These are phyloP conservation scores for Tupaia chinensis DNA, from an alignment of 2,113 vertebrate genomes.

Conservation along the genomic window DNA sequence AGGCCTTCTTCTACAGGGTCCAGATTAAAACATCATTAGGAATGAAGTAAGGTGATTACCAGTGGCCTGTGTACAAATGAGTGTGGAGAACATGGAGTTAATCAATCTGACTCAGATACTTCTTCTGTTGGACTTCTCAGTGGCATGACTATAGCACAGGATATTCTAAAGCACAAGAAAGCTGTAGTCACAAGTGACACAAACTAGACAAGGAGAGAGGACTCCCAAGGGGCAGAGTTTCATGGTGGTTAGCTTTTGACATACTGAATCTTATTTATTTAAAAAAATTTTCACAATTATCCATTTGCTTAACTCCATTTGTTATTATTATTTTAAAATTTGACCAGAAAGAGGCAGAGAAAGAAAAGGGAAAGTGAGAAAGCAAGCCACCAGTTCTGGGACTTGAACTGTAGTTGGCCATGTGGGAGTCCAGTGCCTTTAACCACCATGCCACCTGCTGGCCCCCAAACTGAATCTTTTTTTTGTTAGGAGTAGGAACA, in stretches of 20 bases:
- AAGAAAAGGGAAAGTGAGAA: too few relatives aligned
- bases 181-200: background rate
- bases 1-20: background rate
- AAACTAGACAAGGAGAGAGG: background rate
- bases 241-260: background rate
- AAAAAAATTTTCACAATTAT: too few relatives aligned
- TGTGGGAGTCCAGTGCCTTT: too few relatives aligned
- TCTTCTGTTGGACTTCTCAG: conserved; percentile 39
- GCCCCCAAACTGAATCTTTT: background rate
- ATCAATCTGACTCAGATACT: background rate
- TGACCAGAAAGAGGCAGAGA: too few relatives aligned
- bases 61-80: background rate
- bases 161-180: background rate
- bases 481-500: background rate
- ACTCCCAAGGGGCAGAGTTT: background rate
- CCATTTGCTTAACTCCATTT: too few relatives aligned
- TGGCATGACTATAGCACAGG: background rate
- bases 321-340: too few relatives aligned
- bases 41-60: background rate
- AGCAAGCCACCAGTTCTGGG: too few relatives aligned
- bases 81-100: background rate
- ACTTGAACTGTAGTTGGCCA: too few relatives aligned
- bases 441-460: too few relatives aligned
- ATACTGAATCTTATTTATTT: background rate
- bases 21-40: background rate